Conservation (phyloP, 2,113 vertebrate species). For the Egretta garzetta region DNA sequence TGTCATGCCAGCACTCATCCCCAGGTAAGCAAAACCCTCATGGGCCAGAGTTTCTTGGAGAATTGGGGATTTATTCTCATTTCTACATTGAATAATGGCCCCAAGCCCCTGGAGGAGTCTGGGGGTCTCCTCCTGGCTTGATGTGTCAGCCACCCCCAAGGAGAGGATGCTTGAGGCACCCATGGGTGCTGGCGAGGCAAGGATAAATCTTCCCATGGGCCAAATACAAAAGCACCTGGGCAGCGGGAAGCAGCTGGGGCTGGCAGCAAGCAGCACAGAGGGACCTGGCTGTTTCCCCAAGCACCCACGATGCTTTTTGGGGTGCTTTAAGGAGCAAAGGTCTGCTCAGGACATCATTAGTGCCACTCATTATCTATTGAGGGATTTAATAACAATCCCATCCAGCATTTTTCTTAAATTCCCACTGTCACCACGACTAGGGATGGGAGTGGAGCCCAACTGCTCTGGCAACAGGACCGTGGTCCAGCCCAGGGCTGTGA, state of each 20-base stretch:
- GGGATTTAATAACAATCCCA: background rate
- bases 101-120: background rate
- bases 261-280: rapidly evolving
- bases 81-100: background rate
- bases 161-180: background rate
- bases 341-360: background rate
- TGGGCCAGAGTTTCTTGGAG: background rate
- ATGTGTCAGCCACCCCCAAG: background rate
- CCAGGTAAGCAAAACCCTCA: rapidly evolving
- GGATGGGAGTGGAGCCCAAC: background rate
- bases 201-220: background rate
- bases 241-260: background rate
- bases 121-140: background rate
- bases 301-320: rapidly evolving
- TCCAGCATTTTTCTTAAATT: rapidly evolving
- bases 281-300: background rate
- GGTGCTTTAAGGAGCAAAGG: background rate
- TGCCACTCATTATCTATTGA: rapidly evolving
- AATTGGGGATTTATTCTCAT: background rate
- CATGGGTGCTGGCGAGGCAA: background rate
- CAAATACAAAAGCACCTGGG: rapidly evolving
- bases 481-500: background rate
- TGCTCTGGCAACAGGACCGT: rapidly evolving
- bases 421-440: rapidly evolving
- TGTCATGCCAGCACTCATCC: rapidly evolving